A percentile compares a stretch with the other conserved stretches of the same genome.
Conservation (phyloP, 1,140 invertebrate species). For the Nomia melanderi region DNA sequence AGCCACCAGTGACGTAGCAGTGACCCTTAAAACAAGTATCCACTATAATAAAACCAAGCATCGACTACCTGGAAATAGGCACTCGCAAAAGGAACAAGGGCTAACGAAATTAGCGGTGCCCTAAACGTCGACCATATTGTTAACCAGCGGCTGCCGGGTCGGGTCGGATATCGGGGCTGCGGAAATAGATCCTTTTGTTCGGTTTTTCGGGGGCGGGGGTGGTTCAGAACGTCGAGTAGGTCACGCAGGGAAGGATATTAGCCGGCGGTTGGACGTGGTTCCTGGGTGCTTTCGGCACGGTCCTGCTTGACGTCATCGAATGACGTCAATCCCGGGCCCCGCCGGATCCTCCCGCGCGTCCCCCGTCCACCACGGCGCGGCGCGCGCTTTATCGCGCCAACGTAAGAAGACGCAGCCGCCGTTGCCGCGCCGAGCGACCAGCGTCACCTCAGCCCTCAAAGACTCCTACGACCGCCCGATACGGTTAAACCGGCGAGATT, state of each 20-base stretch:
- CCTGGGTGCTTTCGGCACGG: slow-evolving; percentile 56
- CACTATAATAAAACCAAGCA: too few relatives aligned
- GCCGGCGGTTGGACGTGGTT: slow-evolving; percentile 31
- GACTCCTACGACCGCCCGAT: slow-evolving; percentile 48
- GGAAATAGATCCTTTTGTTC: slow-evolving; percentile 4
- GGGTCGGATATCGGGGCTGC: neutral
- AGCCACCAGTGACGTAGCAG: too few relatives aligned
- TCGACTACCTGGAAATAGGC: too few relatives aligned
- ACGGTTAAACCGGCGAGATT: slow-evolving; percentile 47
- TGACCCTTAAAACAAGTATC: too few relatives aligned
- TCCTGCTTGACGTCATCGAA: slow-evolving; percentile 73
- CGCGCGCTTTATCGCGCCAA: slow-evolving; percentile 59
- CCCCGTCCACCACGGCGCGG: slow-evolving; percentile 26
- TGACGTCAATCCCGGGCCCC: slow-evolving; percentile 72
- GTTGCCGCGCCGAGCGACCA: neutral
- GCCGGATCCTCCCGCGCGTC: slow-evolving; percentile 33
- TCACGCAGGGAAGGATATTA: slow-evolving; percentile 35
- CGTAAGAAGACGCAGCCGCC: slow-evolving; percentile 55
- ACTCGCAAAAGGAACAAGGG: too few relatives aligned
- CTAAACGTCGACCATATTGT: neutral
- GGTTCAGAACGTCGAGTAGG: neutral
- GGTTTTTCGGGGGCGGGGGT: neutral
- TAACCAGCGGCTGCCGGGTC: neutral
- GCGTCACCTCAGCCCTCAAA: slow-evolving; percentile 50
- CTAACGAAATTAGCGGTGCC: neutral